Evolutionary conservation across 1,140 invertebrate genomes (phyloP).

Genomic region (Drosophila lini): DNA sequence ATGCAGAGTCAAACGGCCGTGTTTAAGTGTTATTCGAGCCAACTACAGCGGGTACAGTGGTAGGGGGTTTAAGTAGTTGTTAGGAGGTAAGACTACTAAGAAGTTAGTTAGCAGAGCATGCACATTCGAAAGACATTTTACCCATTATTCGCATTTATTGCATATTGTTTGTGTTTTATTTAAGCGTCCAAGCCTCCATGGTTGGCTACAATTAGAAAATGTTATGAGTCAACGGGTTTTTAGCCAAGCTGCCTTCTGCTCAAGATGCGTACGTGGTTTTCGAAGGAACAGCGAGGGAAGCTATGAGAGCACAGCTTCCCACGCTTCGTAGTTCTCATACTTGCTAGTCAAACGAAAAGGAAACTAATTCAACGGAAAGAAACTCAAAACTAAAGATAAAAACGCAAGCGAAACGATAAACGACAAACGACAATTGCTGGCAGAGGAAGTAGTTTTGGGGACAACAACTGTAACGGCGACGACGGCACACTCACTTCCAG

Average conservation of each 20-base stretch:
- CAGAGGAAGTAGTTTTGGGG: conserved; percentile 17
- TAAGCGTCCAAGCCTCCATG: conserved; percentile 85
- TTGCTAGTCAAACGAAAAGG: conserved; percentile 29
- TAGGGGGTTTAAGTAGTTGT: conserved; percentile 11
- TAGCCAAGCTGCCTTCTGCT: conserved; percentile 30
- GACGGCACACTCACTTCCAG: conserved; percentile 76
- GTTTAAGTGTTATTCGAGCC: not conserved
- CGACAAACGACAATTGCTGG: conserved; percentile 1
- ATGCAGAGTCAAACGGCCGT: conserved; percentile 10
- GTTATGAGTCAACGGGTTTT: conserved; percentile 68
- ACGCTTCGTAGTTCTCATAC: conserved; percentile 20
- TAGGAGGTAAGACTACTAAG: conserved; percentile 13
- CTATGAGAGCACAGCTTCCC: conserved; percentile 7
- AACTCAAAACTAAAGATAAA: conserved; percentile 9
- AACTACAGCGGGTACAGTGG: conserved; percentile 8
- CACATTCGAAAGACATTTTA: conserved; percentile 83
- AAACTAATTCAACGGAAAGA: conserved; percentile 17
- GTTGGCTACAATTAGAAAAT: conserved; percentile 84
- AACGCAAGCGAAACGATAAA: conserved; percentile 34
- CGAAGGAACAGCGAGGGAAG: conserved; percentile 8
- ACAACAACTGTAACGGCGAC: conserved; percentile 2
- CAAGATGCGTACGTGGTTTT: conserved; percentile 20
- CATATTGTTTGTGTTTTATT: conserved; percentile 82
- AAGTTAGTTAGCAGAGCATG: conserved; percentile 57
- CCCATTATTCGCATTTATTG: conserved; percentile 82